Percentiles rank a stretch among this genome's conserved stretches.
phyloP scores from a whole-genome alignment of 1,140 invertebrate species.

The Apocrypta bakeri region DNA sequence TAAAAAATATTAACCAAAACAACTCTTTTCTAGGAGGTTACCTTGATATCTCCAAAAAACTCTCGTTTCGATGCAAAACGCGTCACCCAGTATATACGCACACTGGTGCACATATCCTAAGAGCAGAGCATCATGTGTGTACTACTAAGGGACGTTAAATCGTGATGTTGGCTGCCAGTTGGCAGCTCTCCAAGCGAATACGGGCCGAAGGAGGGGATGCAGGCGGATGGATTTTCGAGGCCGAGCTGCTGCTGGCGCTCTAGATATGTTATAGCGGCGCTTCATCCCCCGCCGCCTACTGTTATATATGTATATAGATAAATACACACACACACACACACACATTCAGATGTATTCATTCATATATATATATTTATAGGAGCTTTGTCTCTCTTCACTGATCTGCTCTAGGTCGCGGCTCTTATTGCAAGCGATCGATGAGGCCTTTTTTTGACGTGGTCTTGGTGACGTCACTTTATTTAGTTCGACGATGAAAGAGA shows the following conservation, averaged over 20 bases:
- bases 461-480: neutral
- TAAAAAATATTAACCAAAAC: no score
- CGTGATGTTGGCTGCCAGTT: slow-evolving; percentile 53
- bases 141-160: slow-evolving; percentile 47
- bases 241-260: slow-evolving; percentile 31
- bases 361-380: neutral
- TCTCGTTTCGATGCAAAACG: neutral
- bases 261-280: slow-evolving; percentile 55
- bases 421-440: slow-evolving; percentile 26
- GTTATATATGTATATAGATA: neutral
- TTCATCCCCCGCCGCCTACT: slow-evolving; percentile 42
- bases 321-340: neutral
- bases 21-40: no score
- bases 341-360: no score
- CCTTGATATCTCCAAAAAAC: neutral
- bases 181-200: slow-evolving; percentile 52
- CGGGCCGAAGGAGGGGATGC: neutral
- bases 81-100: neutral
- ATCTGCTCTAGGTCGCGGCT: slow-evolving; percentile 23
- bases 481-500: neutral
- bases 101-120: neutral
- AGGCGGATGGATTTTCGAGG: slow-evolving; percentile 40
- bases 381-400: neutral
- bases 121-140: slow-evolving; percentile 18
- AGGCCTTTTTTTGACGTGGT: neutral